Evolutionary conservation across 2,888 invertebrate genomes (phyloP).

Genomic region (Torymus auratus): DNA sequence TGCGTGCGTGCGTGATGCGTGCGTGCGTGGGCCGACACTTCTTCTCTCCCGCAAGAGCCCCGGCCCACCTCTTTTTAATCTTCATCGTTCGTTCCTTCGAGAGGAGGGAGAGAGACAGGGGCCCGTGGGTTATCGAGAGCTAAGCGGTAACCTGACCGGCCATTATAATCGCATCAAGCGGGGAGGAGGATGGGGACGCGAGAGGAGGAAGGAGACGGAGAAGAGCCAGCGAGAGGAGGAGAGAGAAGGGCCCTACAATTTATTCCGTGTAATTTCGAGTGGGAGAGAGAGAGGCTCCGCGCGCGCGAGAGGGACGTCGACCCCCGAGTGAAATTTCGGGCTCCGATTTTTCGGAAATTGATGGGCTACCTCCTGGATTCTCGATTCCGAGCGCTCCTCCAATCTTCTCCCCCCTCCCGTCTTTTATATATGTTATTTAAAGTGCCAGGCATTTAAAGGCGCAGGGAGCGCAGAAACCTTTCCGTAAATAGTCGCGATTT

Average conservation of each 20-base stretch:
- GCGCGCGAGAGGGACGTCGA: conserved; percentile 59
- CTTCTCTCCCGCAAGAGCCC: background rate
- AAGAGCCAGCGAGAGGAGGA: conserved; percentile 51
- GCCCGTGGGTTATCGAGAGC: conserved; percentile 64
- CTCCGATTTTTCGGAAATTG: conserved; percentile 64
- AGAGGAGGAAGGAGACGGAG: conserved; percentile 51
- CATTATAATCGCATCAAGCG: conserved; percentile 75
- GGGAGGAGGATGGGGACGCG: conserved; percentile 59
- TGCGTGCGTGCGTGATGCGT: conserved; percentile 5
- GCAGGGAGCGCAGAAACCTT: conserved; percentile 2
- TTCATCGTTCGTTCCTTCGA: conserved; percentile 49
- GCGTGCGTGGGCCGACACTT: background rate
- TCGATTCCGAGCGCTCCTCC: conserved; percentile 54
- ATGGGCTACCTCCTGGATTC: conserved; percentile 59
- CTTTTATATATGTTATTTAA: conserved; percentile 48
- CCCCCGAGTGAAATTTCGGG: conserved; percentile 64
- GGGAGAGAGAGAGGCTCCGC: conserved; percentile 36
- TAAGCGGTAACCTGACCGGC: conserved; percentile 71
- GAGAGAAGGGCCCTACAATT: conserved; percentile 69
- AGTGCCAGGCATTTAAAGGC: conserved; percentile 48
- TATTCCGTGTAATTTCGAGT: conserved; percentile 72
- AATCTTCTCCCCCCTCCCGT: conserved; percentile 42
- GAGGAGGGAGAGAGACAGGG: background rate
- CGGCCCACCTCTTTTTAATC: conserved; percentile 59
- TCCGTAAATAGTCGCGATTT: conserved; percentile 46